Evolutionary conservation across 1,140 invertebrate genomes (phyloP), one percentile per base, ranked within the genome.

Genomic region (Venturia canescens): DNA sequence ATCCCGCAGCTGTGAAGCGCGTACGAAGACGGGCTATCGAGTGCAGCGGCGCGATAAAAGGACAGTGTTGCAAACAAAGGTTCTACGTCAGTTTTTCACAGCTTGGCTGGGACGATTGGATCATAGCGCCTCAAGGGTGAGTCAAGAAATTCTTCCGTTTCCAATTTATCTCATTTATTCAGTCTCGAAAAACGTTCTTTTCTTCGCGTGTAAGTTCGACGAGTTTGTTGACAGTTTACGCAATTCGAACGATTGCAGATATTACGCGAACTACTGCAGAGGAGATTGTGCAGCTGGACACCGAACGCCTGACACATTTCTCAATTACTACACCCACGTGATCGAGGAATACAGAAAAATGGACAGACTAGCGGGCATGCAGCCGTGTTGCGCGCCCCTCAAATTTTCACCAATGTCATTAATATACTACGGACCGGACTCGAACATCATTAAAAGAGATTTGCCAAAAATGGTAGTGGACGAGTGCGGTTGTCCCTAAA

Each of bases 381-480:
- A 96, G 84, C 96, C 97, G 1, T 98, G 98, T 91, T 99, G 98
- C 91, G 97, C 97, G n/a, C 97, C 98, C 15, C 94, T 97, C 60
- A 97, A 97, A 90, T 97, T 98, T 91, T 97, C 96, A 31, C 94
- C 97, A 86, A 96, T 98, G 94, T 97, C 97, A 72, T 93, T 99
- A 84, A 97, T 98, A 85, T 98, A 99, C 92, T 98, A 98, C 92
- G 97, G 97, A 82, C 95, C 96, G 69, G 95, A 97, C 91, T 94
- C 95, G 80, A 98, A 97, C 90, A 97, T 98, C 88, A 97, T 98
- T 89, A 98, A 98, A 90, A 94, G 97, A 84, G 97, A 98, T 92
- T 92, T 99, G 87, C 97, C 98, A 83, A 98, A 98, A 93, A 99
- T 99, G 97, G 96, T 98, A 81, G 97, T 98, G 38, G 97, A 98